Base-by-base conservation (phyloP, 2,113 vertebrate species). In the Oncorhynchus clarkii region DNA sequence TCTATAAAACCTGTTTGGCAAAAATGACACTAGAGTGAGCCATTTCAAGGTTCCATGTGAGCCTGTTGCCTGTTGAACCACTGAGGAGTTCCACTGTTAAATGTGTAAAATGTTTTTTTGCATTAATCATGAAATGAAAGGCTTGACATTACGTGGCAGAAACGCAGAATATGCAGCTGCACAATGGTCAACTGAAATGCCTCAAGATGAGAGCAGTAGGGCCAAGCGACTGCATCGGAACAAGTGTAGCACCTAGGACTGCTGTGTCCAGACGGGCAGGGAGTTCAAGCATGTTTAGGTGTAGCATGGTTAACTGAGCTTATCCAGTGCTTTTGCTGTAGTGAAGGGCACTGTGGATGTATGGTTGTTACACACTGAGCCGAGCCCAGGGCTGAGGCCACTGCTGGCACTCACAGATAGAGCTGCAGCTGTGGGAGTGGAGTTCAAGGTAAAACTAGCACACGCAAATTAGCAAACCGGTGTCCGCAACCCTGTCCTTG, bases 401-500 rank as follows among this genome's bases (percentile, higher is more conserved):
- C 74, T 76, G 83, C 69, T 67, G 72, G 70, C 82, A 75, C 79
- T 76, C 68, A 60, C 54, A 77, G 89, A 89, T 86, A 84, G 76
- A 89, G 80, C 80, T 78, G 84, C 91, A 92, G 92, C 91, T 92
- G 91, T 82, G 87, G 82, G 81, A 82, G 83, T 74, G 84, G 71
- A 78, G 89, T 90, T 93, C 90, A 93, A 91, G 91, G 90, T 87
- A 86, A 85, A 83, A 78, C 71, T 84, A 79, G 73, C 77, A 77
- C 79, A 59, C 81, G 84, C 80, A 87, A 87, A 92, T 85, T 90
- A 89, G 80, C 57, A 83, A 88, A 90, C 87, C 72, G 80, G 84
- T 84, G 88, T 89, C 83, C 83, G 74, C 71, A 74, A 84, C 90
- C 78, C 91, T 76, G 88, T 89, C 92, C 92, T 94, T 92, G 89